Base-by-base conservation (phyloP, 1,140 invertebrate species). In the Apis dorsata region DNA sequence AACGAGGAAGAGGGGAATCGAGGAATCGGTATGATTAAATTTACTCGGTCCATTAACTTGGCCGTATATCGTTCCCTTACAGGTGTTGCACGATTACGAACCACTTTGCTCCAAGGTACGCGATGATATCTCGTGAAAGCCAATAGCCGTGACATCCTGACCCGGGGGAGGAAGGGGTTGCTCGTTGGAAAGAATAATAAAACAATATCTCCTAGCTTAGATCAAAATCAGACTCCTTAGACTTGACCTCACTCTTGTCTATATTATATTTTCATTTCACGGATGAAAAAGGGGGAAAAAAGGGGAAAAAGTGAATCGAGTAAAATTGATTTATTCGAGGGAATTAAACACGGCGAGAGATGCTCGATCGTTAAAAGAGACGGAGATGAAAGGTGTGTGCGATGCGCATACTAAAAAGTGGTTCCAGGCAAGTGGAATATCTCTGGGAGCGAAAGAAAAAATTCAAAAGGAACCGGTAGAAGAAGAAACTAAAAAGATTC, bases 81-180 rank as follows among this genome's bases (percentile, higher is more conserved):
- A 66, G n/a, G 65, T 82, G 79, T 66, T 62, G 59, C 59, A 73
- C 87, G 85, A 90, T 90, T 91, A 88, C 86, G 84, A 85, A 77
- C 83, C 84, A 88, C 83, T 91, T 86, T 90, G 86, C 83, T 81
- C 79, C 78, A n/a, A 63, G 86, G 72, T 87, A 85, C 85, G 84
- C 21, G 55, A 34, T 57, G 55, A 24, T 44, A 51, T 74, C 34
- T 44, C 60, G 51, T 66, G 8, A 62, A 55, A 83, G 79, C 74
- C 28, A 81, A 81, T 75, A 60, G 9, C 79, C 79, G 21, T 81
- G 79, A 75, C 79, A 81, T 51, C 51, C 71, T 81, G 79, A 81
- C 71, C 79, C 17, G 9, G 17, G 34, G 60, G 62, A 34, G 3
- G 3, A 28, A 2, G 28, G 28, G 28, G 28, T 28, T 28, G 28